Conservation (phyloP, 2,797 vertebrate genomes). For the Erithacus rubecula region DNA sequence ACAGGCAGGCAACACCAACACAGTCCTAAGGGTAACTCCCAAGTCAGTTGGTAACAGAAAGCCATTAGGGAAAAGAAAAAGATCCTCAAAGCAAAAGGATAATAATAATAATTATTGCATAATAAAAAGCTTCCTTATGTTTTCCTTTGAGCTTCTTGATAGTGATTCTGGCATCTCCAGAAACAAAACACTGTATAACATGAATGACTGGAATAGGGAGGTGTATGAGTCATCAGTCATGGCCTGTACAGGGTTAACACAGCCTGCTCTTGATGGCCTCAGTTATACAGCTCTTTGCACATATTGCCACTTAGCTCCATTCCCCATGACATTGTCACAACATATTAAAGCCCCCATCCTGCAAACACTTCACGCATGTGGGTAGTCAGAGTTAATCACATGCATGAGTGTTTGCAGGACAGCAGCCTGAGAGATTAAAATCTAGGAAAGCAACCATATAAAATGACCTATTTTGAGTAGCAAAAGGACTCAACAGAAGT, state of each 20-base stretch:
- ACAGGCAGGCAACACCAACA: neutral
- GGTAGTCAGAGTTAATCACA: constrained; percentile 56
- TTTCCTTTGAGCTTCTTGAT: neutral
- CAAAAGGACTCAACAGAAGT: neutral
- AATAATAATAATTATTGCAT: no score
- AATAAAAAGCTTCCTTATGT: neutral
- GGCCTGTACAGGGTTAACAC: neutral
- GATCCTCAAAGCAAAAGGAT: neutral
- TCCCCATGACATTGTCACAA: constrained; percentile 20
- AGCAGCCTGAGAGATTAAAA: neutral
- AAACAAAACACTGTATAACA: neutral
- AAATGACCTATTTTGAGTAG: neutral
- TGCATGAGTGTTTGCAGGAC: constrained; percentile 41
- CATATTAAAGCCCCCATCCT: constrained; percentile 30
- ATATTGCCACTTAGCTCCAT: constrained; percentile 3
- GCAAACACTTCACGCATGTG: neutral
- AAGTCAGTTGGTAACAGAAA: neutral
- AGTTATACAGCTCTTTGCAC: neutral
- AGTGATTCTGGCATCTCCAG: neutral
- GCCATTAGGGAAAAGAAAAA: neutral
- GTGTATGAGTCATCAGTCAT: neutral
- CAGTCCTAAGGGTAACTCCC: neutral
- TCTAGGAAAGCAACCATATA: neutral
- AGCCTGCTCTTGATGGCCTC: neutral
- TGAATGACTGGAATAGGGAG: neutral